Base-by-base conservation (phyloP, 2,888 invertebrate genomes). In the Polyommatus iphigenia region DNA sequence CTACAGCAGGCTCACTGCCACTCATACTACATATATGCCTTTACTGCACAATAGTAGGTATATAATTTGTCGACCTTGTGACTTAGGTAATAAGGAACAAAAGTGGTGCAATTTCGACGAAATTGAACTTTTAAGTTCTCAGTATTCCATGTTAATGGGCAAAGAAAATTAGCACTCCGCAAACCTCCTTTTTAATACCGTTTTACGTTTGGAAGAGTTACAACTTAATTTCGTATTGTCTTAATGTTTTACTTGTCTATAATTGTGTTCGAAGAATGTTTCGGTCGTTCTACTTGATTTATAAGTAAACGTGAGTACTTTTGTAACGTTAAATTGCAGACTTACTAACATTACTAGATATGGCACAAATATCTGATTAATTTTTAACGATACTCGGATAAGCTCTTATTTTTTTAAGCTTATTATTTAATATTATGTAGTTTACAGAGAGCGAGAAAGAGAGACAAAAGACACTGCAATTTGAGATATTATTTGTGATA, bases 161-260 rank as follows among this genome's bases (percentile, higher is more conserved):
- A 86, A 83, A 82, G 84, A 84, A 87, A 89, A 91, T 91, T 91
- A 91, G 88, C 91, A 87, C 87, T 85, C 85, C 87, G 87, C 86
- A 84, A 85, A 85, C 85, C 86, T 85, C 54, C 88, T 88, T 90
- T 88, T 90, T 86, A 87, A 84, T 84, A 83, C 83, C 79, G 71
- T 86, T 85, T 83, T 83, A 78, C 81, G 81, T 80, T 85, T 82
- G 81, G 81, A 81, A 78, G 79, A 76, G 78, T 79, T 79, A 85
- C 81, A 81, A 81, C 82, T 81, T 82, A 81, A 80, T 83, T 81
- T 79, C 79, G 76, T 67, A 80, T 78, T 67, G 50, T 18, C 71
- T 76, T 78, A 46, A 73, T 62, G 41, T 77, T 75, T 71, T 79
- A 78, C 76, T 78, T 59, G 50, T 79, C 76, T 77, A 50, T 76